Base-by-base conservation (phyloP, 2,797 vertebrate genomes). In the Centroberyx gerrardi region DNA sequence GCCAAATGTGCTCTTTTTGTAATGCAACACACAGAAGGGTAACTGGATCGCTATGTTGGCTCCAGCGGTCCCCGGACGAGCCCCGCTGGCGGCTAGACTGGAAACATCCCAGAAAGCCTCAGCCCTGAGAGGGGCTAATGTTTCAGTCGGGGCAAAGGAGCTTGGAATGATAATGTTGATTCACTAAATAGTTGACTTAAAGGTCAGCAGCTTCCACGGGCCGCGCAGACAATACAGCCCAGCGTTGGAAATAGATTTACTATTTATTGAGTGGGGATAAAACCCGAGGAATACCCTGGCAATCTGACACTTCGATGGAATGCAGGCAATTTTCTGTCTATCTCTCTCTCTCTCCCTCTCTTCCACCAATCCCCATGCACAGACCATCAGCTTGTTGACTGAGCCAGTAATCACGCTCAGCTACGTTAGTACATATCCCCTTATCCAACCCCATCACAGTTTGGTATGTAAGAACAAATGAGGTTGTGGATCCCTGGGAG, bases 1-100 rank as follows among this genome's bases (percentile, higher is more conserved):
- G 92, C 88, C 90, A 93, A 95, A 94, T 95, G 94, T 93, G 93
- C 94, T 95, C 93, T 95, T 94, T 95, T 95, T 93, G 94, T 95
- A 95, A 95, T 93, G 93, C 89, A 94, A 94, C 94, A 95, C 93
- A 94, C 90, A 88, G 91, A 93, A 84, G 70, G 65, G 95, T 95
- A 95, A 95, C 93, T 89, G 90, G 94, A 96, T 95, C 94, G 88
- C 89, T 73, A 76, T 70, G 84, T 89, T 92, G 82, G 91, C 92
- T 94, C 87, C 87, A 84, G 90, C 77, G 79, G 91, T 93, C 92
- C 92, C 93, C 17, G 87, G 92, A 94, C 88, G 91, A 92, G 89
- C 90, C 90, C 83, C 72, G 80, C 92, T 94, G 92, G 91, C 88
- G 87, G 92, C 88, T 75, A 91, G 91, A 91, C 92, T 94, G 93